Percentiles rank a stretch among this genome's conserved stretches.
Evolutionary conservation across 1,140 invertebrate genomes (phyloP).

Genomic region (Drosophila lacteicornis): DNA sequence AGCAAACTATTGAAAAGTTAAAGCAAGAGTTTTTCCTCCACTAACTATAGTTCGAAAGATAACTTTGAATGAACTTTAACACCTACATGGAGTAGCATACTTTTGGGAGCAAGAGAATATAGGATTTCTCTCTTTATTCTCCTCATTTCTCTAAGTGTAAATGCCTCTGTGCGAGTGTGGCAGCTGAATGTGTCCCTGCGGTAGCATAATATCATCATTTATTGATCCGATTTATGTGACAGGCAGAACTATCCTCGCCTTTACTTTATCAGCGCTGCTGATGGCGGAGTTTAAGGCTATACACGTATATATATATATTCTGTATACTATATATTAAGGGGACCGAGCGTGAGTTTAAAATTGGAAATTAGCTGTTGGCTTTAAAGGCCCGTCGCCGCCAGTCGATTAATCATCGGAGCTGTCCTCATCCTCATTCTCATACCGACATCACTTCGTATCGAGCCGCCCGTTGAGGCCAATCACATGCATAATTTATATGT

Average conservation of each 20-base stretch:
- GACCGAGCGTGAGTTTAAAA: slow-evolving; percentile 20
- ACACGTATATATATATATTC: slow-evolving; percentile 10
- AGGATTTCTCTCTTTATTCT: background rate
- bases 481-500: slow-evolving; percentile 83
- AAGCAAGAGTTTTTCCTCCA: background rate
- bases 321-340: background rate
- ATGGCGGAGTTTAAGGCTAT: slow-evolving; percentile 37
- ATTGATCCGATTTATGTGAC: slow-evolving; percentile 84
- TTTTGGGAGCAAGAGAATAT: too few relatives aligned
- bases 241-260: slow-evolving; percentile 76
- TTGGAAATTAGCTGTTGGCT: slow-evolving; percentile 43
- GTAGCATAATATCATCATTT: slow-evolving; percentile 84
- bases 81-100: too few relatives aligned
- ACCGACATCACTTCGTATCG: slow-evolving; percentile 6
- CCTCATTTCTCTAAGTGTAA: background rate
- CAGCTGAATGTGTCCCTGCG: slow-evolving; percentile 79
- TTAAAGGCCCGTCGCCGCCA: slow-evolving; percentile 14
- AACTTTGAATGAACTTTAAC: background rate
- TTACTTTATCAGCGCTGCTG: slow-evolving; percentile 59
- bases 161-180: slow-evolving; percentile 54
- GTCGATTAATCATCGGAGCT: slow-evolving; percentile 70
- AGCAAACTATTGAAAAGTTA: too few relatives aligned
- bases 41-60: background rate
- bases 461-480: slow-evolving; percentile 59
- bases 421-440: slow-evolving; percentile 1